Evolutionary conservation across 1,140 invertebrate genomes (phyloP), one percentile per base, ranked within the genome.

Genomic region (Alviniconcha marisindica): DNA sequence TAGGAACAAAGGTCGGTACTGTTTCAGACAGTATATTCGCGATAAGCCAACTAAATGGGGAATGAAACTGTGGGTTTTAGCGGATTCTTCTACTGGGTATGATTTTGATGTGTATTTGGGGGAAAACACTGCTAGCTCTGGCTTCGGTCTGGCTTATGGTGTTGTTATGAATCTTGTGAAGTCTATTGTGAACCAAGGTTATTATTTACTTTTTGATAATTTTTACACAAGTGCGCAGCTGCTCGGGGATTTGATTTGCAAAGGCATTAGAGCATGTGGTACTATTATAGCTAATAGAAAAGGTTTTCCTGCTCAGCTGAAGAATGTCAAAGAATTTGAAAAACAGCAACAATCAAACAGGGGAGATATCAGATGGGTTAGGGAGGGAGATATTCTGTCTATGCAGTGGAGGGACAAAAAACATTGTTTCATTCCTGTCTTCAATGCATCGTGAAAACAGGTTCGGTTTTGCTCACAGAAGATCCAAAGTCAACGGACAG

Each of bases 31-130:
- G 87, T 94, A 93, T 86, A 91, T 91, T 51, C 91, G 91, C 81
- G 90, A 90, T 86, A 94, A 94, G 88, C 93, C 93, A 71, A 93
- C 93, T 84, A 94, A 94, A 90, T 88, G 93, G 86, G 93, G 92
- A 14, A 93, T 92, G 83, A 94, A 92, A 87, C 80, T 93, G 77
- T 94, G 93, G 92, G 80, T 71, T 21, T 56, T 87, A 40, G 86
- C 69, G 31, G 86, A 81, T 74, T 71, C 1, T 79, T 78, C 28
- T 18, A 86, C 90, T 24, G 93, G 93, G 33, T 91, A 89, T 81
- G 87, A 92, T 81, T 94, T 93, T 89, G 86, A 93, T 85, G 90
- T 94, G 60, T 94, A 94, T 86, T 91, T 89, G 38, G 93, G 94
- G 7, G 82, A 71, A 78, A 44, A 1, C 33, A 56, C 33, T 14